These are phyloP conservation scores for Papilio helenus DNA, from an alignment of 1,140 invertebrate genomes.

Conservation along the genomic window DNA sequence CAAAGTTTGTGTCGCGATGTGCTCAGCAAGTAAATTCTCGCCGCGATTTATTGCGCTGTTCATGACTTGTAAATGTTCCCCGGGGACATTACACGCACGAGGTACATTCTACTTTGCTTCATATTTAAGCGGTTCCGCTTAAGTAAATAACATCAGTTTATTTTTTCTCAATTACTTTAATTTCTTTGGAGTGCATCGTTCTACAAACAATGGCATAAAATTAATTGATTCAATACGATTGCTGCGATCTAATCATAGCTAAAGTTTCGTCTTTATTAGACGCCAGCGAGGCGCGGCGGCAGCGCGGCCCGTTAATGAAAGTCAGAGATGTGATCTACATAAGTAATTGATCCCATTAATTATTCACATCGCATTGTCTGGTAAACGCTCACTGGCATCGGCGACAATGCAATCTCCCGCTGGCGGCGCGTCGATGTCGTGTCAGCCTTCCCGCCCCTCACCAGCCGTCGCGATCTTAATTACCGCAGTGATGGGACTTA, in stretches of 20 bases:
- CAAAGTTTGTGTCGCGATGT: slow-evolving; percentile 13
- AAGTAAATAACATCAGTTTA: not conserved
- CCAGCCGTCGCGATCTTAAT: too few relatives aligned
- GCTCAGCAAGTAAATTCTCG: slow-evolving; percentile 13
- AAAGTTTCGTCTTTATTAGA: not conserved
- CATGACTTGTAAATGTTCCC: not conserved
- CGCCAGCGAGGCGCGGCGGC: not conserved
- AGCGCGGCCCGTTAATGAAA: slow-evolving; percentile 9
- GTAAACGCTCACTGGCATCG: not conserved
- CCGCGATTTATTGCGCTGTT: slow-evolving; percentile 3
- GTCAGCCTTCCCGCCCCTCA: too few relatives aligned
- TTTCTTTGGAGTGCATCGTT: not conserved
- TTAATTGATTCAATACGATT: not conserved
- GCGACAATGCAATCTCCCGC: not conserved
- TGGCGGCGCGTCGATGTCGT: not conserved
- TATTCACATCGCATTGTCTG: slow-evolving; percentile 23
- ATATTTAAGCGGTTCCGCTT: not conserved
- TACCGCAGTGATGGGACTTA: too few relatives aligned
- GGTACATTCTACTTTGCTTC: not conserved
- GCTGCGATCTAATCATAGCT: not conserved
- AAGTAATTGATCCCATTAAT: slow-evolving; percentile 31
- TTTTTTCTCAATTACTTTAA: not conserved
- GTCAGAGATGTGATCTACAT: slow-evolving; percentile 27
- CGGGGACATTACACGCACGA: slow-evolving; percentile 3
- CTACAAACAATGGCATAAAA: not conserved